Evolutionary conservation across 92 coral and sea anemone species (phyloP).

Genomic region (Paramuricea clavata): DNA sequence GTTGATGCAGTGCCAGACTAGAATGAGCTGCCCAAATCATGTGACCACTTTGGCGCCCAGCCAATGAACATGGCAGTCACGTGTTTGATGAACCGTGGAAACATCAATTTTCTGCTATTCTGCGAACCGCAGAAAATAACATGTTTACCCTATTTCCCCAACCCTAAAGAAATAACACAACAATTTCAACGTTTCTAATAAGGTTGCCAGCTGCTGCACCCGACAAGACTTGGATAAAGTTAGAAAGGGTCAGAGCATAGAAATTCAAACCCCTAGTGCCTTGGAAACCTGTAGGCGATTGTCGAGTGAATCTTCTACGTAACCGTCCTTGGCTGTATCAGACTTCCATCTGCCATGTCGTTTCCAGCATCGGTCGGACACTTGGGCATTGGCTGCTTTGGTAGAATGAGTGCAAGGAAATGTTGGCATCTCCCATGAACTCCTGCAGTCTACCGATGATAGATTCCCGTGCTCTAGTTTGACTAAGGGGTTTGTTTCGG

Average conservation of each 20-base stretch:
- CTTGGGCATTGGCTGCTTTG: constrained; percentile 60
- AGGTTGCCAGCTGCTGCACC: too few species aligned
- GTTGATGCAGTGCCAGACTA: constrained; percentile 35
- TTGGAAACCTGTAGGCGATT: too few species aligned
- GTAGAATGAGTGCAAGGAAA: constrained; percentile 55
- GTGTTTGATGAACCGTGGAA: constrained; percentile 25
- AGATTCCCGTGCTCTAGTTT: constrained; percentile 58
- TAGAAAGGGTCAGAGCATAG: too few species aligned
- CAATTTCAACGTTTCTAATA: constrained; percentile 24
- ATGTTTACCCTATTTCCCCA: constrained; percentile 38
- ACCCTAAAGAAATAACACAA: constrained; percentile 18
- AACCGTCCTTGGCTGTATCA: too few species aligned
- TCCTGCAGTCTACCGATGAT: constrained; percentile 40
- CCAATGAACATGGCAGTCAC: constrained; percentile 40
- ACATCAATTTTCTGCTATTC: constrained; percentile 20
- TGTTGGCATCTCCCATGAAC: constrained; percentile 50
- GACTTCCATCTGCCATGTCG: too few species aligned
- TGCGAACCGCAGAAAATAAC: constrained; percentile 34
- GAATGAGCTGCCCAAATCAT: constrained; percentile 16
- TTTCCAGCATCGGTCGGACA: too few species aligned
- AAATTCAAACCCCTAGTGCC: too few species aligned
- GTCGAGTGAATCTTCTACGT: too few species aligned
- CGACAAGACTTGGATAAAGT: too few species aligned
- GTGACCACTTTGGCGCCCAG: constrained; percentile 2
- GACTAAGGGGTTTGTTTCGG: constrained; percentile 54